Conservation (phyloP, 2,797 vertebrate species). For the Jordanella pulchra region DNA sequence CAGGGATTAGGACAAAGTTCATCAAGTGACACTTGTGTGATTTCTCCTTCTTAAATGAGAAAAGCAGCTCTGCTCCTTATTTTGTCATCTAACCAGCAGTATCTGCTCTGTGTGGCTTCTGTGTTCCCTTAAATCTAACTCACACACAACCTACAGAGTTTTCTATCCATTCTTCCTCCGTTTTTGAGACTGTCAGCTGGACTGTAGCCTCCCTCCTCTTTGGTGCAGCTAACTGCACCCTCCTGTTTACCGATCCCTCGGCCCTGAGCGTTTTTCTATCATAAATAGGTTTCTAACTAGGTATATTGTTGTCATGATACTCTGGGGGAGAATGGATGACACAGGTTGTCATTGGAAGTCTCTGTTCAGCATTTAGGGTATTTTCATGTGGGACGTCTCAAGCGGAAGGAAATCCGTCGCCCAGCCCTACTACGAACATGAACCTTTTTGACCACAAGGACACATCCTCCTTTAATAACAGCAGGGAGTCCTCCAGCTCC, state of each 20-base stretch:
- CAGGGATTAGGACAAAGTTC: too few relatives aligned
- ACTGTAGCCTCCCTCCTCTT: too few relatives aligned
- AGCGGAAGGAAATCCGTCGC: background rate
- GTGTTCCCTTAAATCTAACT: too few relatives aligned
- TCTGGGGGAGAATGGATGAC: background rate
- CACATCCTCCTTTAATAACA: slow-evolving; percentile 1
- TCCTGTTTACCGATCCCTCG: too few relatives aligned
- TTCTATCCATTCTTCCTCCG: too few relatives aligned
- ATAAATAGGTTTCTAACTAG: background rate
- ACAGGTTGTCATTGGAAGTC: background rate
- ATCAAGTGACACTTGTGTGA: background rate
- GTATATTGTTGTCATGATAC: background rate
- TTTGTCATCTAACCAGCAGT: too few relatives aligned
- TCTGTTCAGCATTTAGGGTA: background rate
- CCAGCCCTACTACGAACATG: background rate
- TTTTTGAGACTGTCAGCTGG: too few relatives aligned
- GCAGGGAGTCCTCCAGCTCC: slow-evolving; percentile 9
- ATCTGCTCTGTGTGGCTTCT: too few relatives aligned
- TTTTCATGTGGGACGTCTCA: background rate
- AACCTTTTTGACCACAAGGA: slow-evolving; percentile 25
- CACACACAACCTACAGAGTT: too few relatives aligned
- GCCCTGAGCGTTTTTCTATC: too few relatives aligned
- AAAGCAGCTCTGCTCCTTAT: background rate
- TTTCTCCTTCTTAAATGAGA: background rate
- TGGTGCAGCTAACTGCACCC: background rate